Conservation (phyloP, 1,140 invertebrate genomes). For the Pollicipes pollicipes region DNA sequence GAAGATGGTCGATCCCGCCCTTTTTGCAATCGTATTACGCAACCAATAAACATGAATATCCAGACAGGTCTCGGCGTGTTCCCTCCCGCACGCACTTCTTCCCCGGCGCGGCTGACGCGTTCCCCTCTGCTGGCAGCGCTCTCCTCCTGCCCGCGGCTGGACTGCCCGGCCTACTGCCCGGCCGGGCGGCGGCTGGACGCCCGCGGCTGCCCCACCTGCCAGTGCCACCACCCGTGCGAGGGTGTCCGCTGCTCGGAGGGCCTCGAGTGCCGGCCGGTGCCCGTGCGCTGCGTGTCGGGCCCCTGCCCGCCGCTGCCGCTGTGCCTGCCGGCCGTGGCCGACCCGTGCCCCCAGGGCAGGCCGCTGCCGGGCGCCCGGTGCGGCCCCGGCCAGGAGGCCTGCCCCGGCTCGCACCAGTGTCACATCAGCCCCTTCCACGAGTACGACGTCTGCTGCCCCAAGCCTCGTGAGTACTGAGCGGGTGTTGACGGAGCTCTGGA, state of each 20-base stretch:
- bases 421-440: conserved; percentile 58
- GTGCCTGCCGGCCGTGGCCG: conserved; percentile 54
- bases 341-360: conserved; percentile 46
- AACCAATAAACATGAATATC: too few relatives aligned
- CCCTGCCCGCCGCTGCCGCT: conserved; percentile 57
- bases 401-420: conserved; percentile 66
- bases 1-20: too few relatives aligned
- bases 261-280: conserved; percentile 41
- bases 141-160: conserved; percentile 35
- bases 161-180: conserved; percentile 43
- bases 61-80: too few relatives aligned
- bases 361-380: conserved; percentile 37
- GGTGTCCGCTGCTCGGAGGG: conserved; percentile 27
- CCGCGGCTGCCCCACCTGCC: conserved; percentile 49
- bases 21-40: too few relatives aligned
- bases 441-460: conserved; percentile 62
- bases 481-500: too few relatives aligned
- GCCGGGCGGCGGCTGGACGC: conserved; percentile 47
- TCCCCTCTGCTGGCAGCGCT: too few relatives aligned
- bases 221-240: conserved; percentile 57
- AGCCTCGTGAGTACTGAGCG: conserved; percentile 40
- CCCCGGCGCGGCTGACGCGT: too few relatives aligned
- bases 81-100: too few relatives aligned
- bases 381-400: conserved; percentile 48
- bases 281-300: conserved; percentile 33